phyloP scores from a whole-genome alignment of 2,888 invertebrate species.

The Caenorhabditis sp. region DNA sequence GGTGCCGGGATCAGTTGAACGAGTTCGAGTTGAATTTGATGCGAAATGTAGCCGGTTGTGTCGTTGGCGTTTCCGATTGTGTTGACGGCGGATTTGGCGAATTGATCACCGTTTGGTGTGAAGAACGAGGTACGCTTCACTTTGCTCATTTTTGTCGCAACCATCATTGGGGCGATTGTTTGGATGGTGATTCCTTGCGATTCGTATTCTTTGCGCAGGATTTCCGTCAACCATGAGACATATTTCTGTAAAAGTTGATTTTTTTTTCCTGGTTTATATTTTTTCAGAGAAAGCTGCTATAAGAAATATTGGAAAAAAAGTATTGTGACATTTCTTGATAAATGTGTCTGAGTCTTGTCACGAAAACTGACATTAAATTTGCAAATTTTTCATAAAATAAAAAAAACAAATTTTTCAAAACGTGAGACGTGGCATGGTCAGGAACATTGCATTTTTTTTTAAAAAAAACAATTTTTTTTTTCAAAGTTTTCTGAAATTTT shows the following conservation, averaged over 20 bases:
- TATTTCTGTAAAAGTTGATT: constrained; percentile 55
- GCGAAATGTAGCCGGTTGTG: constrained; percentile 64
- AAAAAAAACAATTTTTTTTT: too few species aligned
- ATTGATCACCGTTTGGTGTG: constrained; percentile 52
- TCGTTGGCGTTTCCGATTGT: constrained; percentile 61
- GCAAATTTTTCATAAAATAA: too few species aligned
- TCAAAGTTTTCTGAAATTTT: constrained; percentile 14
- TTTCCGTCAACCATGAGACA: constrained; percentile 65
- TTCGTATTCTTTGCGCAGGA: constrained; percentile 72
- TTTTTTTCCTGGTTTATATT: neutral
- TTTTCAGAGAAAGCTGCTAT: too few species aligned
- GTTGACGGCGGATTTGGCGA: constrained; percentile 56
- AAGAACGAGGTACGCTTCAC: constrained; percentile 58
- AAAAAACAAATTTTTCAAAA: too few species aligned
- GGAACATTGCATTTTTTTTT: too few species aligned
- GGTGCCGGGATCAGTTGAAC: constrained; percentile 51
- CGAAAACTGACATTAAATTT: too few species aligned
- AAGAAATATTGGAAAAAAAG: too few species aligned
- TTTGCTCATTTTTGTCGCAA: constrained; percentile 67
- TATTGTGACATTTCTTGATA: too few species aligned
- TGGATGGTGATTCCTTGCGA: constrained; percentile 71
- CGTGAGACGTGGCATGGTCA: too few species aligned
- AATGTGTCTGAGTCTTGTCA: too few species aligned
- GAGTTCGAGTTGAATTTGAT: constrained; percentile 59
- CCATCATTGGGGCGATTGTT: constrained; percentile 64